phyloP scores from a whole-genome alignment of 2,797 vertebrate genomes.

The Pangasius sanitwongsei region DNA sequence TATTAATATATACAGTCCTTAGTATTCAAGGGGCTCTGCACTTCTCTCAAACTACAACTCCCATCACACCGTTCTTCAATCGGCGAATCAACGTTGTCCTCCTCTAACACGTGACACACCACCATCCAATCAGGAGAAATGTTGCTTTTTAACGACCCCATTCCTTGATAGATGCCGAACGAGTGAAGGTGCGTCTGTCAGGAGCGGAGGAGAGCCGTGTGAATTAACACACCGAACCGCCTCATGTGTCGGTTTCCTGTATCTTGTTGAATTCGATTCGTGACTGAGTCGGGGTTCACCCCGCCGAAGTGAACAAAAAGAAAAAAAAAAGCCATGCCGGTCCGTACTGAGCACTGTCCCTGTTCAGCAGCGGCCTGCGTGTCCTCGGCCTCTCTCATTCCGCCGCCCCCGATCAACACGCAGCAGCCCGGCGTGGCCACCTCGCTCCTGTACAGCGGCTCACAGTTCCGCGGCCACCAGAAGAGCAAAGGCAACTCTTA shows the following conservation, averaged over 20 bases:
- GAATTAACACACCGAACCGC: constrained; percentile 43
- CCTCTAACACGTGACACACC: neutral
- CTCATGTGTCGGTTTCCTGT: constrained; percentile 37
- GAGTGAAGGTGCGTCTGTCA: constrained; percentile 51
- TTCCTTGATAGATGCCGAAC: constrained; percentile 34
- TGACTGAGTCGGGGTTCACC: constrained; percentile 74
- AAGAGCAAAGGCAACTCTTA: constrained; percentile 98
- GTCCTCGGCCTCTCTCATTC: constrained; percentile 83
- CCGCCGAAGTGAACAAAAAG: constrained; percentile 60
- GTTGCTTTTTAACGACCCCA: constrained; percentile 45
- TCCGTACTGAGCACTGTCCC: constrained; percentile 78
- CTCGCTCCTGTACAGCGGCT: constrained; percentile 92
- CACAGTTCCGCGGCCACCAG: constrained; percentile 94
- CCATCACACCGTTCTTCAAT: constrained; percentile 42
- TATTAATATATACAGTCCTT: neutral
- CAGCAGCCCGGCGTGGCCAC: constrained; percentile 91
- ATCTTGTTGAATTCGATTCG: constrained; percentile 60
- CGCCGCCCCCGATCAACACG: constrained; percentile 95
- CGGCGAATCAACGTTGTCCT: constrained; percentile 61
- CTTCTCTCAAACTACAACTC: constrained; percentile 49
- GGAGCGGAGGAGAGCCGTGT: constrained; percentile 49
- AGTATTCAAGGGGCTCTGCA: neutral
- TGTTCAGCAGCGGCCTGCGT: constrained; percentile 71
- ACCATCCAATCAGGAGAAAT: constrained; percentile 65
- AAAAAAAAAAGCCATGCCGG: constrained; percentile 78